Percentiles rank a stretch among this genome's conserved stretches.
Evolutionary conservation across 2,113 vertebrate species (phyloP).

Genomic region (Tinamus guttatus): DNA sequence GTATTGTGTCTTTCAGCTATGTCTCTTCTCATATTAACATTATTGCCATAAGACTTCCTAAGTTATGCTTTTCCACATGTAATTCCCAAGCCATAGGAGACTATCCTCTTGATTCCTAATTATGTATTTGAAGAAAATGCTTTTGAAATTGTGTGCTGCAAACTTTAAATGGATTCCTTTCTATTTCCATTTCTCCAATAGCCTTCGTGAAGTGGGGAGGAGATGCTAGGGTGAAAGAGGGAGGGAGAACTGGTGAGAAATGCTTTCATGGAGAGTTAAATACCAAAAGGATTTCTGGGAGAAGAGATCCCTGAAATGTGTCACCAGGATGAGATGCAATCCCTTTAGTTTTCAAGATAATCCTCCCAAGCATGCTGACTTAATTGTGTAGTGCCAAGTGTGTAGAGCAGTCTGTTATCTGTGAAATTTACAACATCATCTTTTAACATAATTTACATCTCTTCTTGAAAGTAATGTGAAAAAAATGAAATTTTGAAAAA

Average conservation of each 20-base stretch:
- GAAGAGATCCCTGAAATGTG: not conserved
- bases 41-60: not conserved
- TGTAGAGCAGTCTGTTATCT: not conserved
- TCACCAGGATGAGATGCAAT: not conserved
- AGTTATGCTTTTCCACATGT: not conserved
- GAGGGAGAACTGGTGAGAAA: not conserved
- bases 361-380: not conserved
- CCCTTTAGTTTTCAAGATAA: not conserved
- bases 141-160: not conserved
- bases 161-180: not conserved
- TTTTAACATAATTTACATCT: not conserved
- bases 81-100: not conserved
- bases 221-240: not conserved
- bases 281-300: not conserved
- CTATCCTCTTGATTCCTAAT: not conserved
- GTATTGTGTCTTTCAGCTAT: not conserved
- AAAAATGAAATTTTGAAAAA: not conserved
- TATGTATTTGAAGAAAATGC: not conserved
- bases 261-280: not conserved
- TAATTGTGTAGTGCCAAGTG: not conserved
- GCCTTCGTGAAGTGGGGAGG: not conserved
- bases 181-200: not conserved
- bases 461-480: not conserved
- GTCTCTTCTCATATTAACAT: not conserved
- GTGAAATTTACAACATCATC: not conserved